Percentiles rank a stretch among this genome's conserved stretches.
Conservation (phyloP, 2,888 invertebrate genomes). For the Teinopalpus imperialis region DNA sequence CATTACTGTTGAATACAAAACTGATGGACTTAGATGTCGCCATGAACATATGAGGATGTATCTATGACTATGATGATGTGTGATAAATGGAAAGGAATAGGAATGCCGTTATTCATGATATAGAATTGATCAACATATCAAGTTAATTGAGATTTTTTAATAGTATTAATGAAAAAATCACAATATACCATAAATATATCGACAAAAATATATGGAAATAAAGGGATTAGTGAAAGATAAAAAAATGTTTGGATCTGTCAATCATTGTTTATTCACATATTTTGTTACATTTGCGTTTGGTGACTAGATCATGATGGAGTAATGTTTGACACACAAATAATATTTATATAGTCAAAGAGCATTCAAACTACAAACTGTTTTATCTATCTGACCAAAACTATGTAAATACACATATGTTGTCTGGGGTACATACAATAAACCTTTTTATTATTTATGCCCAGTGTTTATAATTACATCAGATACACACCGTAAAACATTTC, state of each 20-base stretch:
- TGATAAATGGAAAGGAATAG: too few species aligned
- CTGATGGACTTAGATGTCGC: too few species aligned
- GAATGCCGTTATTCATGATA: too few species aligned
- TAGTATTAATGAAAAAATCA: too few species aligned
- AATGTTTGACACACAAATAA: slow-evolving; percentile 37
- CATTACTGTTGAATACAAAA: too few species aligned
- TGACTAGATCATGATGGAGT: slow-evolving; percentile 51
- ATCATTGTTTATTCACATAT: slow-evolving; percentile 31
- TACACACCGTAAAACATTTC: slow-evolving; percentile 4
- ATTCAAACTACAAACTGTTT: not conserved
- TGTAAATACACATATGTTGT: not conserved
- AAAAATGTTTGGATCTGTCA: slow-evolving; percentile 51
- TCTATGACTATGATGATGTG: too few species aligned
- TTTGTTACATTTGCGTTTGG: slow-evolving; percentile 49
- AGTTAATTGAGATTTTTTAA: too few species aligned
- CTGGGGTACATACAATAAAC: slow-evolving; percentile 30
- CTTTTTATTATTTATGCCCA: slow-evolving; percentile 49
- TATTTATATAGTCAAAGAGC: slow-evolving; percentile 5
- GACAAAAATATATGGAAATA: too few species aligned
- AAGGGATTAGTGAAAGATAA: too few species aligned
- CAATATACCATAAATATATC: too few species aligned
- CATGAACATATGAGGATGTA: too few species aligned
- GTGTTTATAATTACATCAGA: slow-evolving; percentile 32
- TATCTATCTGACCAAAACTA: slow-evolving; percentile 9
- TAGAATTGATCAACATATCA: too few species aligned